Evolutionary conservation across 2,797 vertebrate species (phyloP).

Genomic region (Onychomys torridus): DNA sequence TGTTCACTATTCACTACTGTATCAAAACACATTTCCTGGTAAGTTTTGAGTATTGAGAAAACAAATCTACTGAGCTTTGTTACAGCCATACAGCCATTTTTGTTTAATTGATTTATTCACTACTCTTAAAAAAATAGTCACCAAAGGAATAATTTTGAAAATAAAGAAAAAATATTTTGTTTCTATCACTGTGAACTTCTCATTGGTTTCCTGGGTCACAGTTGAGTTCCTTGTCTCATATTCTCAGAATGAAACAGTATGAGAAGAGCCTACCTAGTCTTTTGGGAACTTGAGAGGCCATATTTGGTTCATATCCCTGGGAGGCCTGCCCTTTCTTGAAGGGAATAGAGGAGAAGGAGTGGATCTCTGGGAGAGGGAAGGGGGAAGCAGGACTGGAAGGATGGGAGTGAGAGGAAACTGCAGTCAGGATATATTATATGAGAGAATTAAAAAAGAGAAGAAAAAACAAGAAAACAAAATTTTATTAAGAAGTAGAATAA

Average conservation of each 20-base stretch:
- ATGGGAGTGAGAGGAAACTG: neutral
- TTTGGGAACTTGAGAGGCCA: neutral
- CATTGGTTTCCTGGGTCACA: neutral
- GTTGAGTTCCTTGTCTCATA: neutral
- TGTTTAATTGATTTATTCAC: neutral
- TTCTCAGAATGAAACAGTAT: neutral
- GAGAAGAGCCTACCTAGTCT: neutral
- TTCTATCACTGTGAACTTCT: neutral
- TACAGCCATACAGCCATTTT: neutral
- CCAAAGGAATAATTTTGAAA: neutral
- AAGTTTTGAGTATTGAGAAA: neutral
- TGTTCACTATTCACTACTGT: too few relatives aligned
- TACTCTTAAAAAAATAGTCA: neutral
- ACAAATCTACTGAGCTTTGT: neutral
- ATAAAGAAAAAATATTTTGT: neutral
- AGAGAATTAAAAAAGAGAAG: neutral
- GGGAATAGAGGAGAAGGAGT: neutral
- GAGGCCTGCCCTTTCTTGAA: neutral
- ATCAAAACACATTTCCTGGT: neutral
- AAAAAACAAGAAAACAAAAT: neutral
- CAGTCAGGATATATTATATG: neutral
- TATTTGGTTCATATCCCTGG: neutral
- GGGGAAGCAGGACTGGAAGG: neutral
- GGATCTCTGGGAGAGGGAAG: neutral
- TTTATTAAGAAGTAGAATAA: neutral